Percentiles rank a stretch among this genome's conserved stretches.
Conservation (phyloP, 2,113 vertebrate genomes). For the Poicephalus meyeri region DNA sequence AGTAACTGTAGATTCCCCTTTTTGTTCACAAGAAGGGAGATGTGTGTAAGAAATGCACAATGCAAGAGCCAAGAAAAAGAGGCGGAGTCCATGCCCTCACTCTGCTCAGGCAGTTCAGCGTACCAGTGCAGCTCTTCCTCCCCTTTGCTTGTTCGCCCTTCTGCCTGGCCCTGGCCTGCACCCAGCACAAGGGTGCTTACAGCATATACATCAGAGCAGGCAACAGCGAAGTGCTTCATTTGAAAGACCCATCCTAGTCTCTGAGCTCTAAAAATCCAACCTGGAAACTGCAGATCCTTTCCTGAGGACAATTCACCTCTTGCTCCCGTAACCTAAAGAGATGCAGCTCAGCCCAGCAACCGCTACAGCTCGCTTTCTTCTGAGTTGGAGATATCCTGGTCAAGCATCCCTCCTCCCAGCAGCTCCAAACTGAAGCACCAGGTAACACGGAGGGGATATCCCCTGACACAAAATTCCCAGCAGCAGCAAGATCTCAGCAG, state of each 20-base stretch:
- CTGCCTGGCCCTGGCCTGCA: background rate
- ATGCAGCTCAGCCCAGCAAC: background rate
- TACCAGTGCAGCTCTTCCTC: accelerated
- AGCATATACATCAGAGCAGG: background rate
- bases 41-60: background rate
- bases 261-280: background rate
- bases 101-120: accelerated
- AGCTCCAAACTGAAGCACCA: background rate
- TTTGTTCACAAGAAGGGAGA: background rate
- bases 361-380: background rate
- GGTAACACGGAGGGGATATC: background rate
- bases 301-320: background rate
- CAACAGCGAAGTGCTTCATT: background rate
- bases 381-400: background rate
- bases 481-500: background rate
- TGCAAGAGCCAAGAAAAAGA: background rate
- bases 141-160: background rate
- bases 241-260: background rate
- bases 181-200: background rate
- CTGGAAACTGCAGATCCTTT: background rate
- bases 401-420: background rate
- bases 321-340: background rate
- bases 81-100: background rate
- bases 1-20: background rate
- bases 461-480: accelerated